phyloP scores from a whole-genome alignment of 1,140 invertebrate genomes.

The Solenopsis fugax region DNA sequence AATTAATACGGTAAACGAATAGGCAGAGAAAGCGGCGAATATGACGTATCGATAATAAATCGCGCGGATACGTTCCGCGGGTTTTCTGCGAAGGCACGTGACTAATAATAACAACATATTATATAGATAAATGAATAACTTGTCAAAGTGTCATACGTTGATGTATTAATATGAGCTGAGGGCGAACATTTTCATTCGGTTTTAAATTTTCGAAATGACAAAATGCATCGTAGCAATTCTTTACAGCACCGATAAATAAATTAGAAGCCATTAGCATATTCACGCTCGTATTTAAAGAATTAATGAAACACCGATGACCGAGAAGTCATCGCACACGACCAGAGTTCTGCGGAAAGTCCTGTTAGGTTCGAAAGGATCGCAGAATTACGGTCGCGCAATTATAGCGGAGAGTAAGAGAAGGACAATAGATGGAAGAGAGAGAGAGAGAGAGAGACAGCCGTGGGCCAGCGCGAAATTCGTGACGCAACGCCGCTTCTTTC shows the following conservation, averaged over 20 bases:
- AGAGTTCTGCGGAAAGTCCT: neutral
- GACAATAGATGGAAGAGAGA: neutral
- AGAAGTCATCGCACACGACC: neutral
- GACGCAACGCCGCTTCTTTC: slow-evolving; percentile 64
- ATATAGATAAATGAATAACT: neutral
- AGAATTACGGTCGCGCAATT: slow-evolving; percentile 1
- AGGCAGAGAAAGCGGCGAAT: neutral
- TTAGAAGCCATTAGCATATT: neutral
- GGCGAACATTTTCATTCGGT: neutral
- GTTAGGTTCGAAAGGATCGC: slow-evolving; percentile 37
- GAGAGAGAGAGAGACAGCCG: neutral
- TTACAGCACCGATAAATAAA: neutral
- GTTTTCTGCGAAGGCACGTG: neutral
- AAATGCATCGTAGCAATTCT: neutral
- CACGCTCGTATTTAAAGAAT: neutral
- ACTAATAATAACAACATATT: neutral
- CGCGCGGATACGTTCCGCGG: neutral
- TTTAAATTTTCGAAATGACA: neutral
- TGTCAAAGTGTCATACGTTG: too few species aligned
- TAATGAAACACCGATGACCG: neutral
- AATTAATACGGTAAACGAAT: neutral
- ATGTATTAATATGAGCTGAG: neutral
- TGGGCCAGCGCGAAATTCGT: slow-evolving; percentile 59
- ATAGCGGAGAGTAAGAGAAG: slow-evolving; percentile 5
- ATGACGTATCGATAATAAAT: neutral